Percentiles rank a stretch among this genome's conserved stretches.
phyloP scores from a whole-genome alignment of 1,140 invertebrate genomes.

The Pogonomyrmex californicus region DNA sequence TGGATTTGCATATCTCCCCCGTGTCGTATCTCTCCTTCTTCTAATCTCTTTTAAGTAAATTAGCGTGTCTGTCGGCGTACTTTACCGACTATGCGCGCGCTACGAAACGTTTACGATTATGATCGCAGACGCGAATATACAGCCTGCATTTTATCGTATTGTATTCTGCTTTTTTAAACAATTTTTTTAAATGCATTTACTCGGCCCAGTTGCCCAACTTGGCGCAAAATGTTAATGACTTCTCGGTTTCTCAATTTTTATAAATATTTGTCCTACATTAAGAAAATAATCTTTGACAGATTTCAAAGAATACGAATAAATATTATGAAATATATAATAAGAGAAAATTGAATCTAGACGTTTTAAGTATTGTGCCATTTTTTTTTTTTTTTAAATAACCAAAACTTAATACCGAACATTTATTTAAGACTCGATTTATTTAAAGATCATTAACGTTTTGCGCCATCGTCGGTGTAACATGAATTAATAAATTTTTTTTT shows the following conservation, averaged over 20 bases:
- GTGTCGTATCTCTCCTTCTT: slow-evolving; percentile 42
- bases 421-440: too few species aligned
- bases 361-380: neutral
- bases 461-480: neutral
- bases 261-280: neutral
- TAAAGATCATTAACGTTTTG: neutral
- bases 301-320: neutral
- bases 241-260: neutral
- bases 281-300: neutral
- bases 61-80: slow-evolving; percentile 52
- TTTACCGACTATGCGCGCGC: neutral
- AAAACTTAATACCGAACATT: too few species aligned
- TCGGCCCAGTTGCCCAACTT: neutral
- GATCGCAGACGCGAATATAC: slow-evolving; percentile 53
- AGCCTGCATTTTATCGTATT: slow-evolving; percentile 21
- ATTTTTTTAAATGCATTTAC: neutral
- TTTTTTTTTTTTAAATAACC: too few species aligned
- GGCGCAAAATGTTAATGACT: neutral
- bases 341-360: neutral
- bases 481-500: neutral
- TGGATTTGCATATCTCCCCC: slow-evolving; percentile 65
- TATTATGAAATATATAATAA: neutral
- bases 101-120: slow-evolving; percentile 31
- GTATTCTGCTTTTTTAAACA: neutral
- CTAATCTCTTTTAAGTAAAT: slow-evolving; percentile 66